phyloP scores from a whole-genome alignment of 2,888 invertebrate genomes.

The Ischnura elegans region DNA sequence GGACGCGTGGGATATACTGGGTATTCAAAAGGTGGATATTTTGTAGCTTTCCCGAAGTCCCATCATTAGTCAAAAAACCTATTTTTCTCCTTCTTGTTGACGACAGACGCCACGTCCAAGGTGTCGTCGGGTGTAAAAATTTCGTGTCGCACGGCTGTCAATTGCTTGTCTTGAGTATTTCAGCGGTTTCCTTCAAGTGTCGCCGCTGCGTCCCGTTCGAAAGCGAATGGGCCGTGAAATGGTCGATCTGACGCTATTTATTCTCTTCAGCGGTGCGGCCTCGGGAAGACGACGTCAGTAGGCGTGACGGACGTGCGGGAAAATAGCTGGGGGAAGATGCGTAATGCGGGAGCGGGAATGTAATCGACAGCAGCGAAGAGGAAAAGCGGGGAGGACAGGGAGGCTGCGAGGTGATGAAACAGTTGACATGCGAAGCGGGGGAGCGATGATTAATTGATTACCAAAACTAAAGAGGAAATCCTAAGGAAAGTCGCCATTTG shows the following conservation, averaged over 20 bases:
- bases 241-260: neutral
- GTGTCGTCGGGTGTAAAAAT: constrained; percentile 15
- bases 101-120: neutral
- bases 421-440: neutral
- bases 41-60: neutral
- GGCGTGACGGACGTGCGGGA: neutral
- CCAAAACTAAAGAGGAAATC: too few species aligned
- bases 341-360: neutral
- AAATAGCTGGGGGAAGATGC: neutral
- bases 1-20: neutral
- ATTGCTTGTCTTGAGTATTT: constrained; percentile 10
- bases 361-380: neutral
- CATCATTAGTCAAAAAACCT: neutral
- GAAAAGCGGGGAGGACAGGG: neutral
- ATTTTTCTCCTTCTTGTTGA: neutral
- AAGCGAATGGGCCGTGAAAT: constrained; percentile 37
- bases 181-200: neutral
- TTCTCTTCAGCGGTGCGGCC: neutral
- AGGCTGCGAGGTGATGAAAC: too few species aligned
- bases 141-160: constrained; percentile 21
- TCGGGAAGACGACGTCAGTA: neutral
- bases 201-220: neutral
- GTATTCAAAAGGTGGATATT: neutral
- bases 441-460: neutral
- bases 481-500: too few species aligned